Percentiles rank a stretch among this genome's conserved stretches.
Conservation (phyloP, 2,113 vertebrate genomes). For the Lota lota region DNA sequence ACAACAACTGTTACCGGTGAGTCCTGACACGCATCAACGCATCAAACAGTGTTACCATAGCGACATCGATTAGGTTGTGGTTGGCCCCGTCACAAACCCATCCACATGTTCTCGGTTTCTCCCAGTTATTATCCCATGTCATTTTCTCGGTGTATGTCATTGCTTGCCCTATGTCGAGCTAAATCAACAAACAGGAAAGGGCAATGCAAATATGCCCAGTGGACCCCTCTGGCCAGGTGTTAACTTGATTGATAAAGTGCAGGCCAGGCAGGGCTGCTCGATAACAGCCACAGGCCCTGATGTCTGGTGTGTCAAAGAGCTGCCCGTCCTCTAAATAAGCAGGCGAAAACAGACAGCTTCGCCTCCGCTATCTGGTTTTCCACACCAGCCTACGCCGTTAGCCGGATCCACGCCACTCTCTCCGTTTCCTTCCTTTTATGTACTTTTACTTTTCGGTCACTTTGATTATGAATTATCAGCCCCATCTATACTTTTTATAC, state of each 20-base stretch:
- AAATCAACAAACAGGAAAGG: slow-evolving; percentile 27
- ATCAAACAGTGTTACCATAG: too few species aligned
- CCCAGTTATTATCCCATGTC: too few species aligned
- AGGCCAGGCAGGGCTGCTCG: slow-evolving; percentile 32
- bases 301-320: slow-evolving; percentile 15
- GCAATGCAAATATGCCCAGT: slow-evolving; percentile 39
- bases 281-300: slow-evolving; percentile 39
- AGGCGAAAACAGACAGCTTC: not conserved
- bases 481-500: too few species aligned
- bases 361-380: not conserved
- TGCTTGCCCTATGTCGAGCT: slow-evolving; percentile 24
- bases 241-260: slow-evolving; percentile 40
- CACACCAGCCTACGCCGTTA: not conserved
- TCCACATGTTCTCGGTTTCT: slow-evolving; percentile 10
- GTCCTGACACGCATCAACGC: slow-evolving; percentile 14
- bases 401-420: too few species aligned
- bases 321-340: slow-evolving; percentile 26
- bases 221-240: slow-evolving; percentile 21
- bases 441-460: too few species aligned
- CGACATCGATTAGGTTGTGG: not conserved
- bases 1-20: slow-evolving; percentile 99
- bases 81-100: not conserved
- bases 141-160: not conserved
- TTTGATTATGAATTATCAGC: too few species aligned
- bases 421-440: too few species aligned